These are phyloP conservation scores for Dendrocincla fuliginosa DNA, from an alignment of 2,797 vertebrate genomes.

Conservation along the genomic window DNA sequence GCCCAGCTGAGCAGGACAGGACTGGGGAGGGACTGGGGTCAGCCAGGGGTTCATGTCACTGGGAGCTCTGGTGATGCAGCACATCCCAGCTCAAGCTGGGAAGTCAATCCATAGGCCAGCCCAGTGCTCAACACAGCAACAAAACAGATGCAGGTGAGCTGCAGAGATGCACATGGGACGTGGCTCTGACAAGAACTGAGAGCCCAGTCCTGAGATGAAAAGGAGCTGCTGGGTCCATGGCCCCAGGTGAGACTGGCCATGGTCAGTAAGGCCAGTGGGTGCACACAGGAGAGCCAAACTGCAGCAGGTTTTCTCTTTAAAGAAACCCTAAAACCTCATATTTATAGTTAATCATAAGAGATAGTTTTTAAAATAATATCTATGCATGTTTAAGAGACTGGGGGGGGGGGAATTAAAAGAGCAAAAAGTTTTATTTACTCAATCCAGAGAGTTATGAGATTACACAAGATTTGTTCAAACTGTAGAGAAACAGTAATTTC, in stretches of 20 bases:
- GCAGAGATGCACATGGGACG: not conserved
- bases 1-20: not conserved
- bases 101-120: not conserved
- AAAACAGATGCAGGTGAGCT: not conserved
- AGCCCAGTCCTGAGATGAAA: not conserved
- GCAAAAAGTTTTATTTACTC: not conserved
- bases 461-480: not conserved
- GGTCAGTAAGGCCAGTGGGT: not conserved
- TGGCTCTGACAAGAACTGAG: not conserved
- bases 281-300: not conserved
- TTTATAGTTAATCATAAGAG: not conserved
- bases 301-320: not conserved
- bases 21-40: not conserved
- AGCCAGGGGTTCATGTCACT: not conserved
- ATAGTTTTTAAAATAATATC: not conserved
- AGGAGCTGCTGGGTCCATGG: not conserved
- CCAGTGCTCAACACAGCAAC: not conserved
- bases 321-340: not conserved
- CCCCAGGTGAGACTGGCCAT: not conserved
- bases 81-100: not conserved
- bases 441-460: not conserved
- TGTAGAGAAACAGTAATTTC: not conserved
- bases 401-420: not conserved
- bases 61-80: not conserved
- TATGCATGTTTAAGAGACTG: not conserved